phyloP scores from a whole-genome alignment of 2,113 vertebrate species.

The Cairina moschata region DNA sequence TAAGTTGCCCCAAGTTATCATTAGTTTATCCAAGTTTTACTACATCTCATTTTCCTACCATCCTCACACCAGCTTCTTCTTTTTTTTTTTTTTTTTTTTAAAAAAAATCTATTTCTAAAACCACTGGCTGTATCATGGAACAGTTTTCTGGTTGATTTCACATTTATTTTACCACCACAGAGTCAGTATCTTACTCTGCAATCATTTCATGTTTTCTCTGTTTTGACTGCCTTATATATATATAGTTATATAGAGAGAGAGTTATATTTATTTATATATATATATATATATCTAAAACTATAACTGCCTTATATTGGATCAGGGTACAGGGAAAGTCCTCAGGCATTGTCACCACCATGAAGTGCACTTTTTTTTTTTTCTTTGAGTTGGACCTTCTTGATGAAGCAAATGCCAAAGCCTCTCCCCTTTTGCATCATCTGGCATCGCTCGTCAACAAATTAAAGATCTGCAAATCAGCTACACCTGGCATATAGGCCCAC shows the following conservation, averaged over 20 bases:
- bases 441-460: background rate
- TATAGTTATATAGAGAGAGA: too few relatives aligned
- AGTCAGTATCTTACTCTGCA: background rate
- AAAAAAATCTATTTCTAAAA: background rate
- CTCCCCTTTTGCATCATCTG: background rate
- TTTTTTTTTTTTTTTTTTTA: background rate
- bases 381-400: background rate
- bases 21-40: background rate
- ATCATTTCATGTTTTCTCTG: background rate
- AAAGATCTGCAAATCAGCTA: background rate
- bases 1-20: background rate
- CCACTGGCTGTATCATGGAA: background rate
- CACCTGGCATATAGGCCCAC: background rate
- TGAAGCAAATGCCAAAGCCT: background rate
- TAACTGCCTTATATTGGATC: background rate
- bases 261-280: too few relatives aligned
- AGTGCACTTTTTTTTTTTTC: background rate
- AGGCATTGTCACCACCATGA: background rate
- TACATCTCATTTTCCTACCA: background rate
- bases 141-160: background rate
- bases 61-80: background rate
- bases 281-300: too few relatives aligned
- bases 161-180: background rate
- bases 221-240: background rate
- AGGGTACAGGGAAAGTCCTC: background rate